These are phyloP conservation scores for Subacronicta megacephala DNA, from an alignment of 2,888 invertebrate species.

Conservation along the genomic window DNA sequence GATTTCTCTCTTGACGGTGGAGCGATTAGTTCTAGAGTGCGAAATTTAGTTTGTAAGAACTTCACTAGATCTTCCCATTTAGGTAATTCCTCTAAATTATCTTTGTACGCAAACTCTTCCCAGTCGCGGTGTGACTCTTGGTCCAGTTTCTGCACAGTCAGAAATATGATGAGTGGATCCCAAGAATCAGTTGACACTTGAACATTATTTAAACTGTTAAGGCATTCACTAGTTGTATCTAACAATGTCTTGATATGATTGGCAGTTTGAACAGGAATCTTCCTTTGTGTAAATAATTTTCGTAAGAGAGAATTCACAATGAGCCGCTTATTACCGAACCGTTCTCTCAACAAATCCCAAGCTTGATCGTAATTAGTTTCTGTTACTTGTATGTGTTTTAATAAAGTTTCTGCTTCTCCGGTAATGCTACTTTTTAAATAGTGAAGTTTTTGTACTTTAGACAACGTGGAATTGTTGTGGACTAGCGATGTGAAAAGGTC, in stretches of 20 bases:
- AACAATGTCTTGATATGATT: conserved; percentile 12
- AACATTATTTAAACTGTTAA: conserved; percentile 10
- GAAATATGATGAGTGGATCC: conserved; percentile 48
- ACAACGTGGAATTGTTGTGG: conserved; percentile 3
- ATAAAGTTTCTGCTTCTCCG: conserved; percentile 19
- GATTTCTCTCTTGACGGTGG: background rate
- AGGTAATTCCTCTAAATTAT: conserved; percentile 7
- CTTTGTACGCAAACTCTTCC: conserved; percentile 33
- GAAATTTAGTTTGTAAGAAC: conserved; percentile 16
- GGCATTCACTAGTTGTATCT: conserved; percentile 22
- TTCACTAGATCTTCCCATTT: conserved; percentile 10
- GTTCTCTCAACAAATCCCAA: conserved; percentile 6
- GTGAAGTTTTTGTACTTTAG: conserved; percentile 24
- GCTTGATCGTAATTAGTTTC: conserved; percentile 21
- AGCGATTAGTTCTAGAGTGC: conserved; percentile 11
- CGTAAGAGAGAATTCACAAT: conserved; percentile 22
- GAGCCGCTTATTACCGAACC: conserved; percentile 7
- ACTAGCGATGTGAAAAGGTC: conserved; percentile 20
- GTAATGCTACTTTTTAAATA: conserved; percentile 25
- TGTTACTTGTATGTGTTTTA: conserved; percentile 23
- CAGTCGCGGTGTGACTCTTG: conserved; percentile 46
- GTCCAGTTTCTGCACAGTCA: conserved; percentile 49
- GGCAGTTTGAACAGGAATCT: conserved; percentile 7
- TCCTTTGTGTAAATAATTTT: conserved; percentile 13
- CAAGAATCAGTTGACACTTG: conserved; percentile 17